Evolutionary conservation across 2,888 invertebrate genomes (phyloP), one percentile per base, ranked within the genome.

Genomic region (Boloria selene): DNA sequence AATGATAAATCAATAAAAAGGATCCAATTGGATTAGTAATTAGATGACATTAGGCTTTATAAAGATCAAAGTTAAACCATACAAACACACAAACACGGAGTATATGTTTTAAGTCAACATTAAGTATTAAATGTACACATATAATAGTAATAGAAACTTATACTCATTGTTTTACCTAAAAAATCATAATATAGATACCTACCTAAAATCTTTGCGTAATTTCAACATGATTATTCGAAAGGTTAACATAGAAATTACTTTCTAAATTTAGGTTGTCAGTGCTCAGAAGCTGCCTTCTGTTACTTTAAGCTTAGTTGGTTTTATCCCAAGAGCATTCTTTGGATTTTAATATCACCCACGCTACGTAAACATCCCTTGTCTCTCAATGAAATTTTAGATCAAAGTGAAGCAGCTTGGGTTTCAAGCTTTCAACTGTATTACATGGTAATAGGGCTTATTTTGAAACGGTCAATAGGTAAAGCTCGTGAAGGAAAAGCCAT

Each of bases 401-500:
- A 38, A 38, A 38, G 38, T 14, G 13, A 14, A 13, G 22, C 22
- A 22, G 22, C 22, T 22, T n/a, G 3, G 5, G 13, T 22, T 2
- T 16, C 14, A 38, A 38, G 22, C 17, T 56, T 56, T 18, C 22
- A 45, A 26, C 56, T 56, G 14, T 45, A 56, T 1, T n/a, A 0
- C 5, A 45, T 45, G 0, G 26, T 1, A n/a, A 56, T 56, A 45
- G 26, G 10, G 45, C 7, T n/a, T 4, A n/a, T 56, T 56, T 56
- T 56, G 31, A 38, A 22, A 10, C n/a, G 5, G 1, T 13, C 45
- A 5, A 22, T 13, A 18, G 4, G 1, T 17, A 10, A 13, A 17
- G 2, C 42, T 26, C 5, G 44, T 31, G 51, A 22, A 54, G 65
- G 65, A 62, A 58, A 64, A 55, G n/a, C 65, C 60, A 51, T 60